Evolutionary conservation across 2,113 vertebrate genomes (phyloP), one percentile per base, ranked within the genome.

Genomic region (Ginglymostoma cirratum): DNA sequence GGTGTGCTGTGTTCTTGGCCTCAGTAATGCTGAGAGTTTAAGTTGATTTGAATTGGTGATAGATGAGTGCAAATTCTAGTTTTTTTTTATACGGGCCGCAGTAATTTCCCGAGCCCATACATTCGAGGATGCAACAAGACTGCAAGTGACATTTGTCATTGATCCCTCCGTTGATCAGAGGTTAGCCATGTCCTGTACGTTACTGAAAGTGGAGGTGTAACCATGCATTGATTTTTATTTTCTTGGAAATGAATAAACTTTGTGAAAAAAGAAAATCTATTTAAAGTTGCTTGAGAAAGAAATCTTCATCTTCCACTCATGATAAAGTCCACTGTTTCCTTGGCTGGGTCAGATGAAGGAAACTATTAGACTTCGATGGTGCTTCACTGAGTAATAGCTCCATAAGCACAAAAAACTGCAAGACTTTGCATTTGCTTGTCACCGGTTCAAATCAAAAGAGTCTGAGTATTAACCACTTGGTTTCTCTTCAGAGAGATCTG

Each of bases 141-240:
- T 45, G 30, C 67, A 95, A 42, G 24, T 95, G 67, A 42, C 93
- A 45, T 30, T 69, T 95, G 72, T 72, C 72, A 45, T 61, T 48
- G 94, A 70, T 76, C 38, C 61, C 89, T 93, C 61, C 89, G 34
- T 66, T 93, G 89, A 38, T 93, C 89, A 93, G 89, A 93, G 89
- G 89, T 66, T 93, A n/a, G 7, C 61, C 34, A 10, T 93, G 89
- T 38, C 38, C 89, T 93, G 89, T 61, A 38, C 34, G 30, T 95
- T 70, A 30, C n/a, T 30, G 45, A 95, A 70, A 34, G 42, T 95
- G 94, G 42, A 27, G 48, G 94, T 52, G 34, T 95, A 27, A 52
- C 27, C 14, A 34, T 30, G 24, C 52, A 21, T 76, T 95, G 42
- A 70, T 95, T 52, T 17, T 70, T 80, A 19, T 65, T 65, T 95